Percentiles rank a stretch among this genome's conserved stretches.
These are phyloP conservation scores for Gallinago jamesoni DNA, from an alignment of 2,113 vertebrate genomes.

Conservation along the genomic window DNA sequence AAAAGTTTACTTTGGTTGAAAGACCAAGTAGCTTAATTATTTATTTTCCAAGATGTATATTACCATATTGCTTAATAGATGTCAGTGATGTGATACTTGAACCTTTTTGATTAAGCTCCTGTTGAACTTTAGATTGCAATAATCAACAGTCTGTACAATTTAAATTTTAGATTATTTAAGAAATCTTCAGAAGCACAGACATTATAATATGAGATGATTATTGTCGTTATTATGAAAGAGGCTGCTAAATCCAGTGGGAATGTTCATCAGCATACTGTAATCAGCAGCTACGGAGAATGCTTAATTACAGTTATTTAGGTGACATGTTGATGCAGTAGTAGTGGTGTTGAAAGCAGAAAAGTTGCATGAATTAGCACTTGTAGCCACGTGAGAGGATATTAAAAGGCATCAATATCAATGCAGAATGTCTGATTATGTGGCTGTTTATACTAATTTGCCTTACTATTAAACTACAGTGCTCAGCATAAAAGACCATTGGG, in stretches of 20 bases:
- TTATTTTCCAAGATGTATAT: constrained; percentile 61
- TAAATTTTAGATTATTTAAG: constrained; percentile 82
- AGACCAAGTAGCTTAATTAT: constrained; percentile 48
- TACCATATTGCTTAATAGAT: constrained; percentile 68
- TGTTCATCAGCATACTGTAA: constrained; percentile 80
- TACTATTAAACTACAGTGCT: constrained; percentile 37
- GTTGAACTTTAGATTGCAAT: constrained; percentile 81
- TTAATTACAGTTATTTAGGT: constrained; percentile 82
- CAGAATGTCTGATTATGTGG: constrained; percentile 24
- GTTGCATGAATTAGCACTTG: constrained; percentile 66
- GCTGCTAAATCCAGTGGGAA: constrained; percentile 76
- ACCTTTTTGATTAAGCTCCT: constrained; percentile 78
- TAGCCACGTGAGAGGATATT: constrained; percentile 51
- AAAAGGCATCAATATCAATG: constrained; percentile 63
- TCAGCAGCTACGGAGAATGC: constrained; percentile 74
- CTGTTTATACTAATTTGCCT: constrained; percentile 58
- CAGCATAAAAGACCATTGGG: neutral
- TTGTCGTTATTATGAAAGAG: constrained; percentile 74
- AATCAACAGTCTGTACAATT: constrained; percentile 78
- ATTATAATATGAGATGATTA: constrained; percentile 80
- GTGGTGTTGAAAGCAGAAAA: constrained; percentile 68
- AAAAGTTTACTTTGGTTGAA: constrained; percentile 30
- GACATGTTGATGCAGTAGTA: constrained; percentile 74
- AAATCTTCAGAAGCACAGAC: constrained; percentile 73
- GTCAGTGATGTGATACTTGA: constrained; percentile 64